Conservation (phyloP, 2,888 invertebrate genomes). For the Rhogogaster chlorosoma region DNA sequence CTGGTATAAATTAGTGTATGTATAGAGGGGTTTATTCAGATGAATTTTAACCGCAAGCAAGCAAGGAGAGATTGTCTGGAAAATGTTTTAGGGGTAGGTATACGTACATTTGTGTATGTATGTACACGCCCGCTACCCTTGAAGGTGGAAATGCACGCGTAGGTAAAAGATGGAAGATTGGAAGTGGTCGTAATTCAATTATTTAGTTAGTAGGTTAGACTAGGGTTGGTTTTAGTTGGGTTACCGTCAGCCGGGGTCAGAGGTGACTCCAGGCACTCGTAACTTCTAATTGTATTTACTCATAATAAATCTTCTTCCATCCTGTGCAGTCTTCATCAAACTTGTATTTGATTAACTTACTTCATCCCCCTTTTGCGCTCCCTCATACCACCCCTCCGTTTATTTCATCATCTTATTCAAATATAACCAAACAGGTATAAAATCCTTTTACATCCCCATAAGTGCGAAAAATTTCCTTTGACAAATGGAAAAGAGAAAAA, state of each 20-base stretch:
- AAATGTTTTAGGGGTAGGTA: background rate
- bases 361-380: background rate
- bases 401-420: background rate
- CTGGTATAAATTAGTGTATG: background rate
- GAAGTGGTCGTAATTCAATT: conserved; percentile 66
- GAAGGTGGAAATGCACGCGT: background rate
- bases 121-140: background rate
- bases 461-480: background rate
- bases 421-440: background rate
- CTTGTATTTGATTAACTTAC: conserved; percentile 58
- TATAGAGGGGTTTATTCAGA: conserved; percentile 9
- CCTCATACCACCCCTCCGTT: background rate
- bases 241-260: conserved; percentile 64
- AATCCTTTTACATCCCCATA: background rate
- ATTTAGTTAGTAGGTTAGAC: conserved; percentile 64
- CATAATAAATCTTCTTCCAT: conserved; percentile 67
- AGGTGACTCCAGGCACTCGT: conserved; percentile 66
- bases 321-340: conserved; percentile 47
- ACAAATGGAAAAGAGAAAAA: background rate
- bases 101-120: background rate
- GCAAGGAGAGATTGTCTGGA: background rate
- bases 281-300: conserved; percentile 69
- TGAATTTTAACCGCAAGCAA: background rate
- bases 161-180: conserved; percentile 52
- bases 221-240: conserved; percentile 59